Evolutionary conservation across 2,797 vertebrate genomes (phyloP).

Genomic region (Zalophus californianus): DNA sequence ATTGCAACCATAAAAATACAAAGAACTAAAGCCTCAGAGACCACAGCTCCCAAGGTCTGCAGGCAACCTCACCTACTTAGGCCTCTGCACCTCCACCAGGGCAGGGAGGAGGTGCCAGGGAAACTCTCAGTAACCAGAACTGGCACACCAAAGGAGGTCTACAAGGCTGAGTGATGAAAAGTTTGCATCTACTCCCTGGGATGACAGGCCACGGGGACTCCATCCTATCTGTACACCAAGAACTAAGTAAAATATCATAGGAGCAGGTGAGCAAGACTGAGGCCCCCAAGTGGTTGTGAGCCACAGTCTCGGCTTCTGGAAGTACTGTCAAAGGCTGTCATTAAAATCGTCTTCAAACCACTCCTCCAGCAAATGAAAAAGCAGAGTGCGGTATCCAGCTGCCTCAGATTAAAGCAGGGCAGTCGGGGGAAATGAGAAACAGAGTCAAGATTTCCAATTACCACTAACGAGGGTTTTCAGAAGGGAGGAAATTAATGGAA

Average conservation of each 20-base stretch:
- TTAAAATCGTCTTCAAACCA: constrained; percentile 62
- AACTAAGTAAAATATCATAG: neutral
- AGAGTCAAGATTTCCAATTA: constrained; percentile 69
- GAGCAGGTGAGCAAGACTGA: neutral
- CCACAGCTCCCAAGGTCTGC: neutral
- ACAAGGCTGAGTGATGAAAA: neutral
- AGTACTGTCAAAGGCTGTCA: constrained; percentile 31
- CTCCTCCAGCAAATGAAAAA: constrained; percentile 67
- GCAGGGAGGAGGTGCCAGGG: neutral
- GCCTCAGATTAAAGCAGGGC: constrained; percentile 67
- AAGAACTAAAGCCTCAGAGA: neutral
- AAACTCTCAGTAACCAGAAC: neutral
- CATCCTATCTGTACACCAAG: neutral
- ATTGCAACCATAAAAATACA: neutral
- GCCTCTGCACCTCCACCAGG: neutral
- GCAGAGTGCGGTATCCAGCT: constrained; percentile 46
- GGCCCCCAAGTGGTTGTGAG: neutral
- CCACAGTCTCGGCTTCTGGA: constrained; percentile 49
- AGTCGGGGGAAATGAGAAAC: constrained; percentile 41
- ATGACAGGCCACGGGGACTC: neutral
- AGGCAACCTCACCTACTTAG: neutral
- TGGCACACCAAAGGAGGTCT: neutral
- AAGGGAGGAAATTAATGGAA: constrained; percentile 71
- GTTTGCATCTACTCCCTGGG: neutral
- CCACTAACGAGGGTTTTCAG: constrained; percentile 60